A percentile compares a stretch with the other conserved stretches of the same genome.
These are phyloP conservation scores for Acleris emargana DNA, from an alignment of 2,888 invertebrate species.

Conservation along the genomic window DNA sequence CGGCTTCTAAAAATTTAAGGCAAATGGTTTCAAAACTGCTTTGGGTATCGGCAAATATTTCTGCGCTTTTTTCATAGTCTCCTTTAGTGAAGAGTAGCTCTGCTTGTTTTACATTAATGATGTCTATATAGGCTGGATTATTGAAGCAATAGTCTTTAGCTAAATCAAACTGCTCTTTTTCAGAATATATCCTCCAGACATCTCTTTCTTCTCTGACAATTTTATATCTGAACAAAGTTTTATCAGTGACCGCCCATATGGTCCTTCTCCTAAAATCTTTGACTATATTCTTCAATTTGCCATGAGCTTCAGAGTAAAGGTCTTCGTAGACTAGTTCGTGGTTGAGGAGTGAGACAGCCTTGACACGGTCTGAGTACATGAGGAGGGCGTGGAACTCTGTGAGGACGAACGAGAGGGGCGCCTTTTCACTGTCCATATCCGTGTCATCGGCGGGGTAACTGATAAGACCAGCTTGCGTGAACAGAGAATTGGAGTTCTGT, in stretches of 20 bases:
- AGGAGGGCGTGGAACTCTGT: slow-evolving; percentile 96
- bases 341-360: slow-evolving; percentile 93
- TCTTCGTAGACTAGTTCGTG: slow-evolving; percentile 95
- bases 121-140: slow-evolving; percentile 91
- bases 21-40: slow-evolving; percentile 97
- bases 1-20: slow-evolving; percentile 92
- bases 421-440: slow-evolving; percentile 70
- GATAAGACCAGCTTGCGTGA: slow-evolving; percentile 72
- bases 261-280: slow-evolving; percentile 90
- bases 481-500: slow-evolving; percentile 76
- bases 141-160: slow-evolving; percentile 93
- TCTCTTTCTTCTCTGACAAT: slow-evolving; percentile 92
- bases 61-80: slow-evolving; percentile 92
- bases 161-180: slow-evolving; percentile 92
- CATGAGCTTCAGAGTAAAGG: slow-evolving; percentile 90
- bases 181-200: slow-evolving; percentile 94
- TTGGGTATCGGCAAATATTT: slow-evolving; percentile 94
- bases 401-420: slow-evolving; percentile 90
- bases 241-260: slow-evolving; percentile 94
- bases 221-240: slow-evolving; percentile 93
- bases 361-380: slow-evolving; percentile 92
- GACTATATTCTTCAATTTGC: slow-evolving; percentile 90
- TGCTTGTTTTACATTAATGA: slow-evolving; percentile 94
- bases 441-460: slow-evolving; percentile 66
- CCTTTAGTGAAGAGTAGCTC: slow-evolving; percentile 91